Evolutionary conservation across 2,797 vertebrate species (phyloP), one percentile per base, ranked within the genome.

Genomic region (Smutsia gigantea): DNA sequence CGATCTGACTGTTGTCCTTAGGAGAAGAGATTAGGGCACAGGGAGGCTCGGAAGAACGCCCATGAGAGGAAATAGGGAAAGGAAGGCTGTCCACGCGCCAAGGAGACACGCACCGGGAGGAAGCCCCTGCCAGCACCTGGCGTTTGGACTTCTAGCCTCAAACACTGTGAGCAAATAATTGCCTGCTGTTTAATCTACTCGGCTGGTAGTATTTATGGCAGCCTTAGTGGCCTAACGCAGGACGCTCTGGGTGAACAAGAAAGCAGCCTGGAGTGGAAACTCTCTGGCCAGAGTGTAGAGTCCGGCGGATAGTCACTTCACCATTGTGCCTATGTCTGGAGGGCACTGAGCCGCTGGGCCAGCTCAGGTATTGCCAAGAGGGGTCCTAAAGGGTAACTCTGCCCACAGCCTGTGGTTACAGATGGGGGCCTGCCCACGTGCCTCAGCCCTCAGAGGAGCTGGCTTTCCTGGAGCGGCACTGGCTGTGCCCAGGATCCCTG

Each of bases 191-290:
- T 27, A 71, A 7, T 14, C 5, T 17, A 0, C 9, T 10, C 27
- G 9, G 42, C 10, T 0, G 0, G 18, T 4, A 46, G 27, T 3
- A 0, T 4, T 27, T 12, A 2, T 0, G n/a, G 46, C 17, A 39
- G 42, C 55, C 34, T 31, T 0, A 7, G 31, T 18, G 10, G 18
- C 31, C 53, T 0, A 0, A 31, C 2, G 27, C 2, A 12, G 11
- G 98, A 31, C 42, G 72, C 11, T 64, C 93, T 55, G 42, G 89
- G 46, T 53, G 85, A 97, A 10, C 53, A 72, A 55, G 21, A 92
- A 1, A 79, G 61, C 15, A 95, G 25, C 95, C 93, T 23, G 64
- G 90, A 95, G 83, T 37, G 14, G 87, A 97, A 90, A 77, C 94
- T 92, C 37, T 49, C 2, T 1, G 64, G 37, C 29, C 4, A 6